Conservation (phyloP, 1,140 invertebrate genomes). For the Drosophila aff. region DNA sequence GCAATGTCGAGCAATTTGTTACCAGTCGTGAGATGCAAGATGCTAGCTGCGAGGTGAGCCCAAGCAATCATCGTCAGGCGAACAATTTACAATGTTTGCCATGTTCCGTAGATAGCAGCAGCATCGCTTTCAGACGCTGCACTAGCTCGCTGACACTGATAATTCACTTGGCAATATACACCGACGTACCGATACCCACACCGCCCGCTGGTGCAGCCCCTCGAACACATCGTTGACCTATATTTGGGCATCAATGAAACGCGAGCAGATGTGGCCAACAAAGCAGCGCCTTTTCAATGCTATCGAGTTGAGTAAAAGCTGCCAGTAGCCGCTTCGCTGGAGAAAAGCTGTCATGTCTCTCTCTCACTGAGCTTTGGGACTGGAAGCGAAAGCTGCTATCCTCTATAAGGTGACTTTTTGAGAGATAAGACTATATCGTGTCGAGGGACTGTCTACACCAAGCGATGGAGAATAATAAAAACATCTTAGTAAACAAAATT, state of each 20-base stretch:
- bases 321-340: constrained; percentile 45
- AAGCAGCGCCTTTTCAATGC: constrained; percentile 41
- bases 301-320: constrained; percentile 61
- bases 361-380: constrained; percentile 38
- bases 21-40: constrained; percentile 8
- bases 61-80: constrained; percentile 41
- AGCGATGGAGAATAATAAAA: background rate
- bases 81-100: constrained; percentile 62
- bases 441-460: background rate
- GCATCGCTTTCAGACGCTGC: constrained; percentile 49
- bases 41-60: constrained; percentile 16
- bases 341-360: constrained; percentile 18
- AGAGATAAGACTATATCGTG: constrained; percentile 5
- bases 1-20: constrained; percentile 57
- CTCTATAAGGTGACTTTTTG: background rate
- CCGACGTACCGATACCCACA: background rate
- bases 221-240: constrained; percentile 78
- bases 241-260: constrained; percentile 84
- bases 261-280: constrained; percentile 39
- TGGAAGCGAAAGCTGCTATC: constrained; percentile 57
- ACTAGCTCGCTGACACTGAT: constrained; percentile 48
- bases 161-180: constrained; percentile 54
- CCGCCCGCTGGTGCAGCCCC: constrained; percentile 4
- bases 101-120: constrained; percentile 45
- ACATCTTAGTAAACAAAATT: no score